These are phyloP conservation scores for Bradypus variegatus DNA, from an alignment of 2,797 vertebrate species.

Conservation along the genomic window DNA sequence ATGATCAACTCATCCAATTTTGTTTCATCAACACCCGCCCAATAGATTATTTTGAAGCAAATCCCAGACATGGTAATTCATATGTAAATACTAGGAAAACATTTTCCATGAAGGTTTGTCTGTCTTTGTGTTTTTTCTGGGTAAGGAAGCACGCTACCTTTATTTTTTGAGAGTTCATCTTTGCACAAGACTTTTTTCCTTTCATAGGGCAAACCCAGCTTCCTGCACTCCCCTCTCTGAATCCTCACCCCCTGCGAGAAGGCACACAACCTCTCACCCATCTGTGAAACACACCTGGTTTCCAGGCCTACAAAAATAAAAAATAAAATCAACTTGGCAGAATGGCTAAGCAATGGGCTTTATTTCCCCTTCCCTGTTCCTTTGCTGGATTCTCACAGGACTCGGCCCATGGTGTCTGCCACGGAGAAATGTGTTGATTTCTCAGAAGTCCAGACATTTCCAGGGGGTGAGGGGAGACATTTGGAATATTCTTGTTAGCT, in stretches of 20 bases:
- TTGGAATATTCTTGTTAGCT: not conserved
- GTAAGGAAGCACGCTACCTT: not conserved
- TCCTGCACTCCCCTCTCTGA: not conserved
- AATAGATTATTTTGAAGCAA: accelerated
- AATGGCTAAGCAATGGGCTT: not conserved
- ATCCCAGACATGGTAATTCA: not conserved
- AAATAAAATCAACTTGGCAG: not conserved
- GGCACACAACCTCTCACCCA: not conserved
- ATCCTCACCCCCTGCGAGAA: not conserved
- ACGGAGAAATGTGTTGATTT: not conserved
- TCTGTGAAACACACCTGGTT: not conserved
- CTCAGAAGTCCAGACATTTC: not conserved
- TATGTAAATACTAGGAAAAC: not conserved
- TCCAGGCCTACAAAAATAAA: not conserved
- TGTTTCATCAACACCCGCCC: not conserved
- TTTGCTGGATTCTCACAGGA: not conserved
- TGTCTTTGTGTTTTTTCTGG: not conserved
- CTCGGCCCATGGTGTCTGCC: not conserved
- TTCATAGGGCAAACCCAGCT: not conserved
- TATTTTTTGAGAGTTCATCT: not conserved
- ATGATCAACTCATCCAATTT: accelerated
- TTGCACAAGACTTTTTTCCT: not conserved
- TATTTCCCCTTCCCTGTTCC: not conserved
- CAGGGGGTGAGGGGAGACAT: not conserved
- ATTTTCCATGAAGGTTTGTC: not conserved